phyloP scores from a whole-genome alignment of 2,113 vertebrate species.

The Cryptotis parvus region DNA sequence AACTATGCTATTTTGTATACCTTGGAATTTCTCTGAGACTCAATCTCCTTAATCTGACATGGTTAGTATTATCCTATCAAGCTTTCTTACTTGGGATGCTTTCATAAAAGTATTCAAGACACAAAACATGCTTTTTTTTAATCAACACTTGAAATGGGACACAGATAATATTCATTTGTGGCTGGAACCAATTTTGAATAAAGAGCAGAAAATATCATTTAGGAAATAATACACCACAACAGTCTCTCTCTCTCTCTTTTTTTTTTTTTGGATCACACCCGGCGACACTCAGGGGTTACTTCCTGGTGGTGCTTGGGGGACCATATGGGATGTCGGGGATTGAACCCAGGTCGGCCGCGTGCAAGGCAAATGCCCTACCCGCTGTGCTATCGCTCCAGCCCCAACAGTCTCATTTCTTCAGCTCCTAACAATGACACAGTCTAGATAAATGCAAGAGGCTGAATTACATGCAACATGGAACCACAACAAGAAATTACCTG shows the following conservation, averaged over 20 bases:
- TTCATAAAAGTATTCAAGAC: background rate
- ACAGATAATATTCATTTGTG: constrained; percentile 15
- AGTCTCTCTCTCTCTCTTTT: too few species aligned
- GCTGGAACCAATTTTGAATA: constrained; percentile 42
- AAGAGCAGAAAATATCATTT: constrained; percentile 35
- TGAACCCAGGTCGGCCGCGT: too few species aligned
- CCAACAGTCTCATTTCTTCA: constrained; percentile 6
- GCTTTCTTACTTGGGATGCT: background rate
- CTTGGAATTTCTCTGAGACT: background rate
- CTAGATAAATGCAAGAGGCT: background rate
- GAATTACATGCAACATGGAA: background rate
- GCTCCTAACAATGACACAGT: background rate
- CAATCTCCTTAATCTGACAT: constrained; percentile 33
- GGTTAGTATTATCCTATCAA: background rate
- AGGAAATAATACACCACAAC: background rate
- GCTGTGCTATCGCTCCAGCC: too few species aligned
- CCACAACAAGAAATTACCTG: background rate
- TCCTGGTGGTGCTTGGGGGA: too few species aligned
- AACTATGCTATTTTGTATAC: background rate
- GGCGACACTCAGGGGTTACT: too few species aligned
- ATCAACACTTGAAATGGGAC: constrained; percentile 6
- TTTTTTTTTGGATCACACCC: too few species aligned
- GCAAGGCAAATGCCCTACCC: too few species aligned
- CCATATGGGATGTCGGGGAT: too few species aligned
- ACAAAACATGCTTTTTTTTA: background rate